Evolutionary conservation across 2,888 invertebrate genomes (phyloP).

Genomic region (Fragum whitleyi): DNA sequence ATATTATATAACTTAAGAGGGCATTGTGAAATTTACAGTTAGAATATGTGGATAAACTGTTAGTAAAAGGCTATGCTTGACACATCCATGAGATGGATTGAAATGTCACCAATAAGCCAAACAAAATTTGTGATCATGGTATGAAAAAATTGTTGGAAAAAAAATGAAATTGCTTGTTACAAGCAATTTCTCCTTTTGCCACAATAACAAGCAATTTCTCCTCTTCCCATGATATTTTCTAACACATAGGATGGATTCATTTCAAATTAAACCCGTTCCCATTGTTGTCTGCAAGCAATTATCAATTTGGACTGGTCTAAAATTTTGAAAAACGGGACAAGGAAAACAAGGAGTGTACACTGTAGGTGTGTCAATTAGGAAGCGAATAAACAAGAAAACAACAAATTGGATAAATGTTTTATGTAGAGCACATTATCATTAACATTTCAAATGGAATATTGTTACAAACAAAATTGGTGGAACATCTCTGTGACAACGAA

Average conservation of each 20-base stretch:
- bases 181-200: constrained; percentile 3
- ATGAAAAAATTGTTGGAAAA: not conserved
- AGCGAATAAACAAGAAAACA: not conserved
- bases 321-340: not conserved
- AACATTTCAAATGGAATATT: not conserved
- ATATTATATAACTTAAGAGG: too few relatives aligned
- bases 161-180: not conserved
- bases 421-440: not conserved
- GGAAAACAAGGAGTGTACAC: too few relatives aligned
- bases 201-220: constrained; percentile 13
- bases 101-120: too few relatives aligned
- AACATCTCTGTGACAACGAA: not conserved
- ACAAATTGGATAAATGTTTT: not conserved
- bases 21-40: too few relatives aligned
- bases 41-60: too few relatives aligned
- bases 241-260: not conserved
- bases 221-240: not conserved
- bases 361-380: not conserved
- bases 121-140: not conserved
- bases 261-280: not conserved
- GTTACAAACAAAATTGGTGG: not conserved
- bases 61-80: too few relatives aligned
- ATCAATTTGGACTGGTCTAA: not conserved
- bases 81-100: too few relatives aligned
- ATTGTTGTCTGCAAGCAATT: not conserved